Base-by-base conservation (phyloP, 2,797 vertebrate genomes). In the Acomys russatus region DNA sequence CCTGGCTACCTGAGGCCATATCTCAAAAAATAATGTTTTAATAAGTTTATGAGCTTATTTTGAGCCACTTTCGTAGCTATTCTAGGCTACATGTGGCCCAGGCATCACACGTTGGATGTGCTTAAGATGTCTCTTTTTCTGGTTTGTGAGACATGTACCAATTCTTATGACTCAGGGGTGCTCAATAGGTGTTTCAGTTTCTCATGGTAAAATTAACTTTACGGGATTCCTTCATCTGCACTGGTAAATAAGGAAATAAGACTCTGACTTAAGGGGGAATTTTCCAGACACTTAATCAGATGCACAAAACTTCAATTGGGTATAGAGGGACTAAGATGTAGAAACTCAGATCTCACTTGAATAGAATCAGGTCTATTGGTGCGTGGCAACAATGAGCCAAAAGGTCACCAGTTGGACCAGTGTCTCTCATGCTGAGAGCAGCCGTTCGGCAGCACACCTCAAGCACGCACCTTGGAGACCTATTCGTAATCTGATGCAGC, bases 201-300 rank as follows among this genome's bases (percentile, higher is more conserved):
- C 23, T 83, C 28, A 44, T 1, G 68, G 10, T 38, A 3, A 96
- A 93, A 70, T 84, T 64, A 91, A 90, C 73, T 90, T 88, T 38
- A 79, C 33, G 1, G 3, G 51, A 4, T 59, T 95, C 10, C 38
- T 86, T 92, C 17, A 63, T n/a, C 9, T n/a, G 30, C 3, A 2
- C 90, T 92, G 51, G 15, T 93, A 76, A 89, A 86, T 54, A 84
- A 96, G 38, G 61, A 96, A 70, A 76, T 85, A 85, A 77, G 1
- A 76, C 0, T 68, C 9, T 77, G n/a, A 22, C n/a, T 64, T 49
- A 85, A 94, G 44, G 54, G 83, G 35, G 44, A 61, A 64, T 30
- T 63, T 61, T 74, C 14, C 44, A 79, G 79, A 38, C 3, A 7
- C 35, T 51, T 2, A 54, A 77, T 49, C 17, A 92, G 9, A 23